A percentile compares a stretch with the other conserved stretches of the same genome.
These are phyloP conservation scores for Rhopalosiphum nymphaeae DNA, from an alignment of 2,888 invertebrate species.

Conservation along the genomic window DNA sequence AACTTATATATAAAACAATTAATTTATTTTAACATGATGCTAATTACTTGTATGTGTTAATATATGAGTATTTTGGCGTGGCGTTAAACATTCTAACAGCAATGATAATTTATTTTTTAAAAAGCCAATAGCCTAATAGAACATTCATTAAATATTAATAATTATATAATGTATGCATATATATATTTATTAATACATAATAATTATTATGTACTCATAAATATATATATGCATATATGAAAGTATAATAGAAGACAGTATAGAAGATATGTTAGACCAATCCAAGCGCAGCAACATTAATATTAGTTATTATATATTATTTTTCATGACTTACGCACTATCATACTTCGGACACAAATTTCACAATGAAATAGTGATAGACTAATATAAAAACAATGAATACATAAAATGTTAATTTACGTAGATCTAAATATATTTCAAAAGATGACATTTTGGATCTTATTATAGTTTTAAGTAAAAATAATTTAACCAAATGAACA, in stretches of 20 bases:
- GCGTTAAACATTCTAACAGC: slow-evolving; percentile 64
- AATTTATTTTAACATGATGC: slow-evolving; percentile 54
- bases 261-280: slow-evolving; percentile 64
- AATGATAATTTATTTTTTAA: slow-evolving; percentile 42
- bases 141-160: slow-evolving; percentile 62
- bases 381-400: slow-evolving; percentile 66
- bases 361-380: slow-evolving; percentile 66
- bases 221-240: not conserved
- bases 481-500: slow-evolving; percentile 17
- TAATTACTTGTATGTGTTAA: slow-evolving; percentile 63
- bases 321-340: slow-evolving; percentile 52
- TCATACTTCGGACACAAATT: slow-evolving; percentile 63
- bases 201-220: not conserved
- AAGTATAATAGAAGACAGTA: slow-evolving; percentile 56
- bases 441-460: slow-evolving; percentile 25
- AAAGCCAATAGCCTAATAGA: slow-evolving; percentile 59
- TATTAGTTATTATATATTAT: slow-evolving; percentile 57
- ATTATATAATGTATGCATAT: slow-evolving; percentile 14
- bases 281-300: slow-evolving; percentile 63
- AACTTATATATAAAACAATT: slow-evolving; percentile 55
- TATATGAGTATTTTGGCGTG: slow-evolving; percentile 64
- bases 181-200: not conserved
- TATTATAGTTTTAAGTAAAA: not conserved
- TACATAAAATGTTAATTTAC: slow-evolving; percentile 59
- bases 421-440: slow-evolving; percentile 45